Conservation (phyloP, 2,113 vertebrate species). For the Argyrosomus japonicus region DNA sequence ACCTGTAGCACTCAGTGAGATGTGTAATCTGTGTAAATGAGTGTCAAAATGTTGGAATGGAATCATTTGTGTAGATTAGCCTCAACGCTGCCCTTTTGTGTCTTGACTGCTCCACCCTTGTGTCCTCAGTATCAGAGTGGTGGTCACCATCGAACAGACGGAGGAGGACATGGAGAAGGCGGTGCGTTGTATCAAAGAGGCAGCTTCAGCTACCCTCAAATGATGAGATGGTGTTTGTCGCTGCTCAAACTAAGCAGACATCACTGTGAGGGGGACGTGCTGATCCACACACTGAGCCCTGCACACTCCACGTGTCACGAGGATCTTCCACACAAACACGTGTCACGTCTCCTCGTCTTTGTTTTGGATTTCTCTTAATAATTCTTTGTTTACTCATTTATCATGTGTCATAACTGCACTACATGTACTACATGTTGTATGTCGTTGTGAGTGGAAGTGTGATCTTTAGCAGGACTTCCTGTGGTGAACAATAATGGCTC, state of each 20-base stretch:
- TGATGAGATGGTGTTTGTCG: conserved; percentile 37
- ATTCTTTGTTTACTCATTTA: conserved; percentile 4
- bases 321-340: background rate
- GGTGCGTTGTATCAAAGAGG: conserved; percentile 88
- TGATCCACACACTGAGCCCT: background rate
- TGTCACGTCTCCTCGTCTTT: background rate
- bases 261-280: background rate
- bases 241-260: background rate
- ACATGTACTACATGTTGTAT: background rate
- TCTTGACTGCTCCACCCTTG: conserved; percentile 1
- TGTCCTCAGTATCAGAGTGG: conserved; percentile 90
- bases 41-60: too few species aligned
- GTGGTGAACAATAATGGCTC: background rate
- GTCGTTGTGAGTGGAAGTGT: conserved; percentile 10
- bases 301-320: background rate
- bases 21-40: background rate
- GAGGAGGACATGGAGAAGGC: conserved; percentile 90
- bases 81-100: background rate
- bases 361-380: background rate
- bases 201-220: conserved; percentile 83
- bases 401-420: conserved; percentile 6
- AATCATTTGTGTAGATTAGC: background rate
- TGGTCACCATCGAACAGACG: conserved; percentile 92
- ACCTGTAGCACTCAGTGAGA: background rate
- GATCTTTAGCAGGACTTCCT: background rate